phyloP scores from a whole-genome alignment of 2,888 invertebrate genomes.

The Acanthosepion lycidas region DNA sequence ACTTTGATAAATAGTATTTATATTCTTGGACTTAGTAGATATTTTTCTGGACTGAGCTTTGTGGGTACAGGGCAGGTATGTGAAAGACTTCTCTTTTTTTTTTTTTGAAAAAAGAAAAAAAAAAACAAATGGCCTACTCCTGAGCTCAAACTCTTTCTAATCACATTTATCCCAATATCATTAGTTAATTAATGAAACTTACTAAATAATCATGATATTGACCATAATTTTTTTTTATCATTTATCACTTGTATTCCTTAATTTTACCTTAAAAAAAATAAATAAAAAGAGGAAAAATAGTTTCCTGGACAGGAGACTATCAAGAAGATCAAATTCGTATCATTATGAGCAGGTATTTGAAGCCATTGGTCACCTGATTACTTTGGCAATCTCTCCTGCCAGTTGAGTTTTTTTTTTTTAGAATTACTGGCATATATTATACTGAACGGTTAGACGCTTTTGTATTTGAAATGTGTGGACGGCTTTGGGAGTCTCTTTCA shows the following conservation, averaged over 20 bases:
- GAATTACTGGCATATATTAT: background rate
- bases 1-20: background rate
- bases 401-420: background rate
- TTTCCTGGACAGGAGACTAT: background rate
- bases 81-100: background rate
- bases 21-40: background rate
- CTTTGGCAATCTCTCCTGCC: background rate
- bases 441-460: slow-evolving; percentile 14
- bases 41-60: background rate
- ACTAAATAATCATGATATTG: background rate
- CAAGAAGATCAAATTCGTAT: background rate
- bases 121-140: background rate
- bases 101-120: background rate
- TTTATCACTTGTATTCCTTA: background rate
- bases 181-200: background rate
- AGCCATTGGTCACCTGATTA: slow-evolving; percentile 8
- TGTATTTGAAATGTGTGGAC: slow-evolving; percentile 23
- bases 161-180: background rate
- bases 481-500: slow-evolving; percentile 22
- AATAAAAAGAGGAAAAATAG: background rate
- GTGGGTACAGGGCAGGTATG: background rate
- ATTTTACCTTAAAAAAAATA: background rate
- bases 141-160: background rate
- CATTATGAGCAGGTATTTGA: background rate
- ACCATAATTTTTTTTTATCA: background rate